Percentiles rank a stretch among this genome's conserved stretches.
Conservation (phyloP, 1,140 invertebrate species). For the Ips typographus region DNA sequence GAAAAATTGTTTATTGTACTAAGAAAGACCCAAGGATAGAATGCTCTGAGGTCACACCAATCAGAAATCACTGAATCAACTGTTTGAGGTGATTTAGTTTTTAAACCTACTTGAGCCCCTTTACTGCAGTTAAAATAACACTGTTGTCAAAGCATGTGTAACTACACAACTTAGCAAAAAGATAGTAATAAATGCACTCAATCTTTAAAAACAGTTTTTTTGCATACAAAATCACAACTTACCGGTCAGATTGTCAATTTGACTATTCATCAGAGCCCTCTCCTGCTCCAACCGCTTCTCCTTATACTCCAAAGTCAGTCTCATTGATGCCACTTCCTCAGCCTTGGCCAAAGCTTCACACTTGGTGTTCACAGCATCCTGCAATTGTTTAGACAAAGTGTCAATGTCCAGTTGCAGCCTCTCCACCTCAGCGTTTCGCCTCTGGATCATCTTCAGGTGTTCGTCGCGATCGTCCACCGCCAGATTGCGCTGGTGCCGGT, state of each 20-base stretch:
- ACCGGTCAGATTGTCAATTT: conserved; percentile 70
- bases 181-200: neutral
- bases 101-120: neutral
- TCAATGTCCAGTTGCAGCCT: conserved; percentile 64
- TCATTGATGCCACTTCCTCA: conserved; percentile 78
- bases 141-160: no score
- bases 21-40: no score
- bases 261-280: conserved; percentile 68
- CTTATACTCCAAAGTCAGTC: conserved; percentile 75
- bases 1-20: no score
- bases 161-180: no score
- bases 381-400: conserved; percentile 66
- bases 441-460: conserved; percentile 66
- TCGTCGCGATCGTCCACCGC: conserved; percentile 72
- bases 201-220: neutral
- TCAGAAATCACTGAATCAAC: neutral
- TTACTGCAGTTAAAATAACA: no score
- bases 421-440: conserved; percentile 69
- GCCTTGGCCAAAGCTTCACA: conserved; percentile 77
- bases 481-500: conserved; percentile 62
- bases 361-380: conserved; percentile 71
- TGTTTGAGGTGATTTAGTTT: neutral
- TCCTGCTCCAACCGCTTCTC: conserved; percentile 84
- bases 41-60: no score
- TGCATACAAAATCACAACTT: neutral